Evolutionary conservation across 2,888 invertebrate species (phyloP).

Genomic region (Thysanoteuthis rhombus): DNA sequence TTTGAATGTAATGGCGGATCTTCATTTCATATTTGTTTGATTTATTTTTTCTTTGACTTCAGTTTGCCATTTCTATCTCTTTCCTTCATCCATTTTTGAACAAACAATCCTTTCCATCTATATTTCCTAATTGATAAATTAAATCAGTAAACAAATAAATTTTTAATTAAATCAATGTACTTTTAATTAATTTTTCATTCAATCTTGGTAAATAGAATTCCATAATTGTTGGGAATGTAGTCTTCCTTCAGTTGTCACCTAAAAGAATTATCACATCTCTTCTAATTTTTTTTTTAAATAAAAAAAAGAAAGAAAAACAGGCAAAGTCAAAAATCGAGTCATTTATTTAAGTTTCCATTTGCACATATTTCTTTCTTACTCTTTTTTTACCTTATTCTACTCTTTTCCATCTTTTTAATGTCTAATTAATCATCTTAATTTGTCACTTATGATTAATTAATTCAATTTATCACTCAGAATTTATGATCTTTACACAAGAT

Average conservation of each 20-base stretch:
- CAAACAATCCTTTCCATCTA: slow-evolving; percentile 12
- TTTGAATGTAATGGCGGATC: background rate
- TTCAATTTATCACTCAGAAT: slow-evolving; percentile 12
- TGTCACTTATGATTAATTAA: slow-evolving; percentile 12
- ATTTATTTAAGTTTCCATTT: background rate
- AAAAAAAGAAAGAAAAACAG: background rate
- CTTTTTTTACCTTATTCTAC: background rate
- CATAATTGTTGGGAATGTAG: slow-evolving; percentile 12
- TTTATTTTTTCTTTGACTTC: background rate
- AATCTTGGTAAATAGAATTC: background rate
- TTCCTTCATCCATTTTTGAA: background rate
- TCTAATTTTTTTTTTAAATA: background rate
- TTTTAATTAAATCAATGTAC: slow-evolving; percentile 12
- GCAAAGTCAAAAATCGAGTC: background rate
- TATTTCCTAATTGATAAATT: background rate
- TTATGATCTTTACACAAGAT: background rate
- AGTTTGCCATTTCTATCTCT: background rate
- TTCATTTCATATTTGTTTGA: background rate
- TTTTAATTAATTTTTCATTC: slow-evolving; percentile 12
- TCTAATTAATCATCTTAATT: slow-evolving; percentile 12
- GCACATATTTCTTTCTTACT: background rate
- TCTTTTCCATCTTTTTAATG: background rate
- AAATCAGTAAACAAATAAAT: background rate
- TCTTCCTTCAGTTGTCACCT: background rate
- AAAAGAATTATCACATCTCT: background rate